Evolutionary conservation across 2,888 invertebrate genomes (phyloP).

Genomic region (Schrankia costaestrigalis): DNA sequence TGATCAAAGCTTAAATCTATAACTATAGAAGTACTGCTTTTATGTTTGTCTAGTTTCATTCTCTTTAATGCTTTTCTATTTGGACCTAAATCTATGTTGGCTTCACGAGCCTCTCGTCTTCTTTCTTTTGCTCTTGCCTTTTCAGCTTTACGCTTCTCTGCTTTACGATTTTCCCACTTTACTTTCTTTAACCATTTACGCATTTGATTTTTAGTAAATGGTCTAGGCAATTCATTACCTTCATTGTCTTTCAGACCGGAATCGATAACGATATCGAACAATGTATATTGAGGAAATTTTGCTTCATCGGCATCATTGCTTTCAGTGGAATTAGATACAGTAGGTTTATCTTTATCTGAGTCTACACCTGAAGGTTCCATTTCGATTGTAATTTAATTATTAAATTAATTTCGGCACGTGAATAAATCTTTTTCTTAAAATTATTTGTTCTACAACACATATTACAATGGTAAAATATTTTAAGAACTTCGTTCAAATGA

Average conservation of each 20-base stretch:
- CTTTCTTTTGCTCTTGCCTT: conserved; percentile 86
- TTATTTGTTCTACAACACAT: too few species aligned
- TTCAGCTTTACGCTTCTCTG: conserved; percentile 86
- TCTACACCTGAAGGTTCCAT: background rate
- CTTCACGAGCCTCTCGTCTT: conserved; percentile 84
- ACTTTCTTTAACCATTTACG: conserved; percentile 85
- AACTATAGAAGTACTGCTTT: conserved; percentile 86
- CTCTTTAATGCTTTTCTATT: conserved; percentile 89
- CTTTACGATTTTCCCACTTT: conserved; percentile 86
- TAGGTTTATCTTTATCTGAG: conserved; percentile 15
- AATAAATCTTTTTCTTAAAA: too few species aligned
- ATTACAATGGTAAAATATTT: too few species aligned
- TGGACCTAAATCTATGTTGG: conserved; percentile 87
- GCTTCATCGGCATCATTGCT: conserved; percentile 23
- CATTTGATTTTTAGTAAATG: conserved; percentile 82
- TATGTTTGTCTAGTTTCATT: conserved; percentile 84
- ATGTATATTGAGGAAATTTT: conserved; percentile 54
- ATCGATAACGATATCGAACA: conserved; percentile 65
- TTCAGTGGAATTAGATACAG: conserved; percentile 12
- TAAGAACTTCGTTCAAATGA: too few species aligned
- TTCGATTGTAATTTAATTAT: too few species aligned
- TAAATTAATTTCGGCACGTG: too few species aligned
- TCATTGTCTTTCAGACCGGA: conserved; percentile 71
- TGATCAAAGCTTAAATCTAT: conserved; percentile 96
- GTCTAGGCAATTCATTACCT: conserved; percentile 67